phyloP scores from a whole-genome alignment of 2,113 vertebrate genomes.

The Cebidichthys violaceus region DNA sequence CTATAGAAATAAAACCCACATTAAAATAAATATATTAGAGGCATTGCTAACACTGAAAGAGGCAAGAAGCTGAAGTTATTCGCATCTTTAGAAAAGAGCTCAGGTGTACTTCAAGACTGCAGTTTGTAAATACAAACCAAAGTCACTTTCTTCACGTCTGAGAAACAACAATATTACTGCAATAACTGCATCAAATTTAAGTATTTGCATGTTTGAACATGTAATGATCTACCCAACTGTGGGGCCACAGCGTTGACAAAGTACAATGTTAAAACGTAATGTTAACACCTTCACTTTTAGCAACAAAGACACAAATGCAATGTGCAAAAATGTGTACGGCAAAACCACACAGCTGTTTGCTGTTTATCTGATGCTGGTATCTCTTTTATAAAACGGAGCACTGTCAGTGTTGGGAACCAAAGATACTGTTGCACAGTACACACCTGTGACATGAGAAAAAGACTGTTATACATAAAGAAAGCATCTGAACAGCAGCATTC shows the following conservation, averaged over 20 bases:
- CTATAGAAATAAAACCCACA: background rate
- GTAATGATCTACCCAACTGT: background rate
- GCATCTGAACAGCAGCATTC: background rate
- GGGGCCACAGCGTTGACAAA: background rate
- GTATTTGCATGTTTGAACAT: background rate
- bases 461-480: background rate
- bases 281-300: background rate
- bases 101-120: background rate
- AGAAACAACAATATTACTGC: background rate
- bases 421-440: background rate
- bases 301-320: background rate
- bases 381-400: background rate
- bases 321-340: too few species aligned
- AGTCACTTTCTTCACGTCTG: background rate
- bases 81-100: background rate
- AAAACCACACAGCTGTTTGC: background rate
- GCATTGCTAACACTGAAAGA: background rate
- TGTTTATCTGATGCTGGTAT: background rate
- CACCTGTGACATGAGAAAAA: background rate
- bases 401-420: background rate
- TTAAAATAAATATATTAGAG: background rate
- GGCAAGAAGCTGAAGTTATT: too few species aligned
- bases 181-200: background rate
- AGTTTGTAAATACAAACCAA: background rate
- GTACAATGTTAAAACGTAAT: background rate